A percentile compares a stretch with the other conserved stretches of the same genome.
Conservation (phyloP, 2,113 vertebrate species). For the Fregata magnificens region DNA sequence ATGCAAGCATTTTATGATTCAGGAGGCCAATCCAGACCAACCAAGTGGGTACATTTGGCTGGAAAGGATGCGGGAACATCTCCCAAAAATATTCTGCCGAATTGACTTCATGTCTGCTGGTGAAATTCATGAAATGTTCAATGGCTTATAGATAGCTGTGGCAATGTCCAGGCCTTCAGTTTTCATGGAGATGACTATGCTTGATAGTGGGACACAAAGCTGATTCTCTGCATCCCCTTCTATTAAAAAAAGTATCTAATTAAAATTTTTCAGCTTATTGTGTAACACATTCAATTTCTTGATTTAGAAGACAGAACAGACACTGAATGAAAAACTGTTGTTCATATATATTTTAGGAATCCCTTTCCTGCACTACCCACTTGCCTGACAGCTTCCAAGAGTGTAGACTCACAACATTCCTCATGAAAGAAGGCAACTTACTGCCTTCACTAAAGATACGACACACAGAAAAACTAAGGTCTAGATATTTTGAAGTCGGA, state of each 20-base stretch:
- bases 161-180: neutral
- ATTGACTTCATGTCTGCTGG: neutral
- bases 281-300: neutral
- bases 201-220: neutral
- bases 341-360: neutral
- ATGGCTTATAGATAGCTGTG: neutral
- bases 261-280: neutral
- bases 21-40: neutral
- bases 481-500: neutral
- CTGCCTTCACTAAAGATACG: rapidly evolving
- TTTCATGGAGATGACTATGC: neutral
- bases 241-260: neutral
- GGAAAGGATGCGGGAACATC: neutral
- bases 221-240: neutral
- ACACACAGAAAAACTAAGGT: neutral
- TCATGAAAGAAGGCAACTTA: neutral
- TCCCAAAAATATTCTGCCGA: neutral
- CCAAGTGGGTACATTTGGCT: neutral
- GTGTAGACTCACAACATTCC: neutral
- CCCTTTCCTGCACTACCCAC: neutral
- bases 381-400: neutral
- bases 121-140: neutral
- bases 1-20: neutral
- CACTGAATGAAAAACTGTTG: neutral
- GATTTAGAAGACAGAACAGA: neutral